Evolutionary conservation across 2,797 vertebrate species (phyloP).

Genomic region (Zalophus californianus): DNA sequence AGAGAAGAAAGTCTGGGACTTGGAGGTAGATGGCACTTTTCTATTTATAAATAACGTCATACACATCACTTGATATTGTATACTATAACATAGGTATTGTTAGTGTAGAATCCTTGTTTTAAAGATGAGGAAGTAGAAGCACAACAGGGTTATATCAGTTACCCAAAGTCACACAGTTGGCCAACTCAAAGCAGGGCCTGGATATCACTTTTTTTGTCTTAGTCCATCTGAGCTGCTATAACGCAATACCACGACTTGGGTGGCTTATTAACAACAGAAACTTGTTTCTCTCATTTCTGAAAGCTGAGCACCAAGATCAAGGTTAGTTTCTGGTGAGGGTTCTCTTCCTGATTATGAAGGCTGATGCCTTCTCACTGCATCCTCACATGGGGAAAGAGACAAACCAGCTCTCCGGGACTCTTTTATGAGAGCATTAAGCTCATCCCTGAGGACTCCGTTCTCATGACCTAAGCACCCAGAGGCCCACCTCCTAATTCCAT

Average conservation of each 20-base stretch:
- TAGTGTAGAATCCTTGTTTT: neutral
- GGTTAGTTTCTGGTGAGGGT: neutral
- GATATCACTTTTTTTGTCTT: neutral
- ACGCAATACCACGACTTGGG: neutral
- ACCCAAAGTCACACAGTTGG: neutral
- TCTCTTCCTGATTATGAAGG: neutral
- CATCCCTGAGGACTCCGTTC: neutral
- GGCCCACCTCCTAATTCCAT: neutral
- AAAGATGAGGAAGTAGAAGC: neutral
- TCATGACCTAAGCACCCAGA: neutral
- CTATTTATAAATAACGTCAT: conserved; percentile 58
- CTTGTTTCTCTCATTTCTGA: neutral
- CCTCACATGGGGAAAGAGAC: neutral
- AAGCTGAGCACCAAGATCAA: neutral
- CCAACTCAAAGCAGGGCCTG: neutral
- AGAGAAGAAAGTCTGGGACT: neutral
- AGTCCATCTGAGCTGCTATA: neutral
- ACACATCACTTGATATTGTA: neutral
- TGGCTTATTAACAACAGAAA: neutral
- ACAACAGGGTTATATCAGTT: neutral
- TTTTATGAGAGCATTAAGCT: neutral
- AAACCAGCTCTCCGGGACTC: neutral
- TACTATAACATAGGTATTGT: neutral
- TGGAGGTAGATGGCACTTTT: neutral
- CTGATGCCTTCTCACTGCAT: neutral